Conservation (phyloP, 2,797 vertebrate species). For the Macroramphosus scolopax region DNA sequence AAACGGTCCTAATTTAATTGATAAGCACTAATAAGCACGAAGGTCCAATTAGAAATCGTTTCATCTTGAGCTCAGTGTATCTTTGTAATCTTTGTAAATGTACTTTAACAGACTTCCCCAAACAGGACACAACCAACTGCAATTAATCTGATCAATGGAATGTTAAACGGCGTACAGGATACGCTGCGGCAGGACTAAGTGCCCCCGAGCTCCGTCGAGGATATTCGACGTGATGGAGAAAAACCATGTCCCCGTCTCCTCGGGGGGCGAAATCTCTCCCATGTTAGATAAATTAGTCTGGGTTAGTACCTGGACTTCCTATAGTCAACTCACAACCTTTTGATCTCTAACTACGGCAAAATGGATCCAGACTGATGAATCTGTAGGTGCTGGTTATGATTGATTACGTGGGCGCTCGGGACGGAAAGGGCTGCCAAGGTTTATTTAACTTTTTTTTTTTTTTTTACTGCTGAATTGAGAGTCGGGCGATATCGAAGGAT, state of each 20-base stretch:
- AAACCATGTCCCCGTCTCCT: constrained; percentile 76
- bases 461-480: constrained; percentile 22
- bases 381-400: constrained; percentile 90
- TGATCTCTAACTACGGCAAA: constrained; percentile 94
- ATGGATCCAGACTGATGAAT: constrained; percentile 99
- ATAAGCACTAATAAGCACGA: too few relatives aligned
- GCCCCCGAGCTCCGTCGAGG: constrained; percentile 70
- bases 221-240: constrained; percentile 76
- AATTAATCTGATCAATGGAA: constrained; percentile 79
- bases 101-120: constrained; percentile 64
- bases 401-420: constrained; percentile 82
- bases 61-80: too few relatives aligned
- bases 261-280: constrained; percentile 72
- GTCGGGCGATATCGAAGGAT: constrained; percentile 20
- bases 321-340: constrained; percentile 82
- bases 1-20: too few relatives aligned
- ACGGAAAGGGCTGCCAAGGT: constrained; percentile 80
- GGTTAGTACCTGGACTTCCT: constrained; percentile 79
- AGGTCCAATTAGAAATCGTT: too few relatives aligned
- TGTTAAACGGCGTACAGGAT: constrained; percentile 76
- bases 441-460: constrained; percentile 52
- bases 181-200: constrained; percentile 66
- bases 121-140: constrained; percentile 74
- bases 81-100: too few relatives aligned
- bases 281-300: constrained; percentile 78